Evolutionary conservation across 2,797 vertebrate genomes (phyloP), one percentile per base, ranked within the genome.

Genomic region (Hirundo rustica): DNA sequence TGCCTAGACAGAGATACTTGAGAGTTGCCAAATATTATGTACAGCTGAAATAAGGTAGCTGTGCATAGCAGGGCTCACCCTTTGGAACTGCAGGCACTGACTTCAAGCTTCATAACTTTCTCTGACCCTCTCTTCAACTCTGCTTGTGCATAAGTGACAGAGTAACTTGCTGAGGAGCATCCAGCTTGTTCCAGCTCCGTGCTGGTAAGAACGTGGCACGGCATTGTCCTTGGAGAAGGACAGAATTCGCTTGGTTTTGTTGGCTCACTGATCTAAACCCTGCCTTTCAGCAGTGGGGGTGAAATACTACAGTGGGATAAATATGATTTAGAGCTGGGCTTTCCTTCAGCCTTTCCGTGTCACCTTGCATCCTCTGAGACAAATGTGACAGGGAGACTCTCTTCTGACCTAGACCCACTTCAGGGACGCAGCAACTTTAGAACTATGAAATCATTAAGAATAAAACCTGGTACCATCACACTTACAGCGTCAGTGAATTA

Each of bases 151-250:
- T 55, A 88, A 80, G 87, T 85, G 82, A 93, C 84, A 84, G 73
- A 92, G 62, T 91, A 92, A 95, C 81, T 68, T 40, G 38, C 73
- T 84, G 79, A 89, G 85, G 26, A 89, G 79, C 67, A 83, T 78
- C 51, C 70, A 64, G 4, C 36, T 40, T 38, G 54, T 61, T 88
- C 47, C n/a, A 62, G 44, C 71, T 62, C 85, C 66, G 65, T 25
- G 58, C 87, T 74, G 30, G 9, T 74, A 20, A 30, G 79, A 74
- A n/a, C 19, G 3, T n/a, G 32, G 54, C 57, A n/a, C 40, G 48
- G 36, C 47, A 9, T 21, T 78, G 75, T 48, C 81, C 89, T 80
- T 91, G 82, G 65, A 70, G 36, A 38, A 92, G 64, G 79, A 23
- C 54, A 58, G 44, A 34, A 66, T 68, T 36, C 51, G 42, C 50